Percentiles rank a stretch among this genome's conserved stretches.
phyloP scores from a whole-genome alignment of 1,140 invertebrate genomes.

The Drosophila carrolli region DNA sequence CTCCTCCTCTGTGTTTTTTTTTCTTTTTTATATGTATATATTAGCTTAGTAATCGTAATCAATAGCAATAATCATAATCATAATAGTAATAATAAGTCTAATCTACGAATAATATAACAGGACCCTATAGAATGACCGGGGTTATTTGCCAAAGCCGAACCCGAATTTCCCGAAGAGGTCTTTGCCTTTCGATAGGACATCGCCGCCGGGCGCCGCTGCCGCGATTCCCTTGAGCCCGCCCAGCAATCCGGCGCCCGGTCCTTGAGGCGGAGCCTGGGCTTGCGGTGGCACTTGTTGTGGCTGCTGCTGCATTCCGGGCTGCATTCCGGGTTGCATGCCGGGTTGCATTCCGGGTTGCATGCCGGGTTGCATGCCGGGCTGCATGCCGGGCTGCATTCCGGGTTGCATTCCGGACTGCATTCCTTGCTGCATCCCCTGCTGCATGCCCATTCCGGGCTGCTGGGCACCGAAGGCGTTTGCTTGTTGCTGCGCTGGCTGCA shows the following conservation, averaged over 20 bases:
- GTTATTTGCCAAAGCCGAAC: conserved; percentile 90
- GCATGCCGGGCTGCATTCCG: conserved; percentile 73
- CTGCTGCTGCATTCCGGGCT: conserved; percentile 65
- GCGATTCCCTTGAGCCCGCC: conserved; percentile 85
- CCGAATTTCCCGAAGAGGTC: conserved; percentile 97
- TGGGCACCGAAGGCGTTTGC: conserved; percentile 83
- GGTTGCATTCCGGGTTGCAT: conserved; percentile 63
- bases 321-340: conserved; percentile 63
- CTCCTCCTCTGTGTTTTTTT: conserved; percentile 21
- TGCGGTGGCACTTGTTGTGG: conserved; percentile 84
- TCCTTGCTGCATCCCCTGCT: conserved; percentile 76
- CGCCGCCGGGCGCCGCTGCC: conserved; percentile 92
- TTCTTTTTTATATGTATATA: conserved; percentile 30
- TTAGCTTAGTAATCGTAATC: conserved; percentile 77
- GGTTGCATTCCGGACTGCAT: conserved; percentile 47
- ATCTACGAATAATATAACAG: conserved; percentile 83
- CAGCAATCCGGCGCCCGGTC: conserved; percentile 79
- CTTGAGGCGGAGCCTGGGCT: conserved; percentile 83
- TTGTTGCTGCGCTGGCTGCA: conserved; percentile 84
- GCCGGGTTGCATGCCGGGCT: conserved; percentile 73
- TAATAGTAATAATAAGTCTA: conserved; percentile 79
- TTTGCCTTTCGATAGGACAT: conserved; percentile 95
- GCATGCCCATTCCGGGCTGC: conserved; percentile 67
- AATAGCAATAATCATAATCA: conserved; percentile 76
- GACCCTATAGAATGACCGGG: conserved; percentile 85